Conservation (phyloP, 2,888 invertebrate species). For the Gonocerus acuteangulatus region DNA sequence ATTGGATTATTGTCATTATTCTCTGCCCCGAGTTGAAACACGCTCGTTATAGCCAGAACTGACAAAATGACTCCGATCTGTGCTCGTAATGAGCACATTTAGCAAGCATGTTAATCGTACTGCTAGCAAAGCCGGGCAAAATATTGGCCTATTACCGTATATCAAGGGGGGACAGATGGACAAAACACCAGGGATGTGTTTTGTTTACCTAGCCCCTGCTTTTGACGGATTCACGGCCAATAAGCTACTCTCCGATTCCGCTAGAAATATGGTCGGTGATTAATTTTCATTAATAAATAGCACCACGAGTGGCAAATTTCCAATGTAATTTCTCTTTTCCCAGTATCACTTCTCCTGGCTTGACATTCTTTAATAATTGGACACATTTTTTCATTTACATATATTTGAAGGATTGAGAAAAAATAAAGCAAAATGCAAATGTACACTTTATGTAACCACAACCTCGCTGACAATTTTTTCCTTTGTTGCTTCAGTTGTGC, state of each 20-base stretch:
- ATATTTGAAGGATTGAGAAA: too few relatives aligned
- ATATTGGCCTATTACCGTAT: constrained; percentile 23
- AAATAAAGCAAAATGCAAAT: too few relatives aligned
- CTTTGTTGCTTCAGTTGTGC: too few relatives aligned
- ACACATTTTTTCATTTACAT: too few relatives aligned
- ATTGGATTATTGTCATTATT: constrained; percentile 22
- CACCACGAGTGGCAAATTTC: background rate
- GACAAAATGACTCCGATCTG: constrained; percentile 22
- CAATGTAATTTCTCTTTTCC: too few relatives aligned
- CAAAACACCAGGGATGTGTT: constrained; percentile 15
- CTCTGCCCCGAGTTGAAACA: constrained; percentile 7
- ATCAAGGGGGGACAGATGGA: constrained; percentile 20
- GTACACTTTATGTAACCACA: too few relatives aligned
- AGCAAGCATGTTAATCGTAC: constrained; percentile 21
- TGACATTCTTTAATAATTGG: too few relatives aligned
- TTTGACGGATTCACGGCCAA: constrained; percentile 21
- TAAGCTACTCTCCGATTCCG: background rate
- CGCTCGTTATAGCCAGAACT: constrained; percentile 17
- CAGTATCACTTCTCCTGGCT: too few relatives aligned
- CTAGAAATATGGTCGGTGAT: background rate
- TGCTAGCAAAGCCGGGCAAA: constrained; percentile 6
- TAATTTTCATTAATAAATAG: background rate
- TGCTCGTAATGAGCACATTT: constrained; percentile 18
- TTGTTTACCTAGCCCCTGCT: constrained; percentile 17
- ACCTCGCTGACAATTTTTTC: too few relatives aligned